Percentiles rank a stretch among this genome's conserved stretches.
Evolutionary conservation across 2,888 invertebrate species (phyloP).

Genomic region (Cephus pygmeus): DNA sequence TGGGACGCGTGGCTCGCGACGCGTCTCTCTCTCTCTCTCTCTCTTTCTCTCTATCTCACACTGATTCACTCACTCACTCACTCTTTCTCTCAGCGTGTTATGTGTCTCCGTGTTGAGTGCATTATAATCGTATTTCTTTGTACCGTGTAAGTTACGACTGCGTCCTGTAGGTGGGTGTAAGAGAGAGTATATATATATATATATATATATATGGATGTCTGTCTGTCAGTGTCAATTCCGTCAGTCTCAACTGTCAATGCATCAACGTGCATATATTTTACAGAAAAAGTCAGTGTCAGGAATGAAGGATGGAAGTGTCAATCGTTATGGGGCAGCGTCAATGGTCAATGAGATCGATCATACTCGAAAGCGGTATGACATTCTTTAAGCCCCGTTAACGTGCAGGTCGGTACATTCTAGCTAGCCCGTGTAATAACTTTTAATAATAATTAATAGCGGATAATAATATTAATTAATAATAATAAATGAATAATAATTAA

Average conservation of each 20-base stretch:
- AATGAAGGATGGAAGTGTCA: constrained; percentile 18
- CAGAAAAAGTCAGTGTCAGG: background rate
- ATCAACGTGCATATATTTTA: background rate
- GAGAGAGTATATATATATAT: background rate
- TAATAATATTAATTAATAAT: constrained; percentile 44
- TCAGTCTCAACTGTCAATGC: background rate
- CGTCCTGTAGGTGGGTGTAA: background rate
- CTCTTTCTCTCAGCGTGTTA: background rate
- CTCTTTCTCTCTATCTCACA: background rate
- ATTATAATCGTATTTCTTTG: background rate
- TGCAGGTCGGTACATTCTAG: constrained; percentile 52
- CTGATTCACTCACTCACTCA: background rate
- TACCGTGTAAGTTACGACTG: background rate
- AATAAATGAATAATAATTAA: constrained; percentile 43
- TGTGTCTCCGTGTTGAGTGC: background rate
- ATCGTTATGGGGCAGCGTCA: constrained; percentile 44
- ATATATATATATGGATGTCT: too few species aligned
- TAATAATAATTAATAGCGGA: constrained; percentile 58
- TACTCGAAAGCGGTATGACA: constrained; percentile 50
- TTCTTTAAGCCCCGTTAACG: constrained; percentile 41
- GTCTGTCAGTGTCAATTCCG: background rate
- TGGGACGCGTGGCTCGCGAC: constrained; percentile 2
- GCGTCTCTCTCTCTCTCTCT: background rate
- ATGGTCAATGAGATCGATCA: constrained; percentile 65
- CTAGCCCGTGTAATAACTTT: constrained; percentile 55